A percentile compares a stretch with the other conserved stretches of the same genome.
These are phyloP conservation scores for Neolamprologus ventralis DNA, from an alignment of 2,113 vertebrate genomes.

Conservation along the genomic window DNA sequence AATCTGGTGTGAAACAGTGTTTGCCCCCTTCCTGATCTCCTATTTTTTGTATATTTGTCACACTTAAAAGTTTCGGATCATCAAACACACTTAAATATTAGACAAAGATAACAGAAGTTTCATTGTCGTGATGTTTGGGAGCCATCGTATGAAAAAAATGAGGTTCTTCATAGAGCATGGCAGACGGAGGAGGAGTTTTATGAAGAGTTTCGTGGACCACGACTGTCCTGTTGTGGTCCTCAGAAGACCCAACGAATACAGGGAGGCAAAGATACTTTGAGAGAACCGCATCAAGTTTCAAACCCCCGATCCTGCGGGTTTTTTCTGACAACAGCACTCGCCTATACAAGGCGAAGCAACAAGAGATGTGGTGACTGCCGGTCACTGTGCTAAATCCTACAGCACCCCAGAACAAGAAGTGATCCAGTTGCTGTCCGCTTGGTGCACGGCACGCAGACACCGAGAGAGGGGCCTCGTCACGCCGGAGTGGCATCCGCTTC, in stretches of 20 bases:
- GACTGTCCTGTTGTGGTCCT: not conserved
- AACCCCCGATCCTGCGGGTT: fast-evolving
- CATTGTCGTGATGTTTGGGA: not conserved
- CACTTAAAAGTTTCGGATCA: fast-evolving
- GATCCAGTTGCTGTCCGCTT: not conserved
- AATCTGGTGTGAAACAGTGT: fast-evolving
- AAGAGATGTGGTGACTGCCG: not conserved
- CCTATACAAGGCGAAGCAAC: not conserved
- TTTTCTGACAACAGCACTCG: not conserved
- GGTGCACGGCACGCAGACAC: fast-evolving
- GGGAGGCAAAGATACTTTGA: not conserved
- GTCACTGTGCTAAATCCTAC: not conserved
- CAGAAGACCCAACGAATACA: fast-evolving
- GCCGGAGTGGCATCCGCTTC: fast-evolving
- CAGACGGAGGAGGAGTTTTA: fast-evolving
- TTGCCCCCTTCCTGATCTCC: not conserved
- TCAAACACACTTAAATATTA: not conserved
- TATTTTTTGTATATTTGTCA: fast-evolving
- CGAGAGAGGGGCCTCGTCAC: fast-evolving
- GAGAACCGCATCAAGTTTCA: not conserved
- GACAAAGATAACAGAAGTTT: not conserved
- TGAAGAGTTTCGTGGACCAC: fast-evolving
- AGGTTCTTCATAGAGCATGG: not conserved
- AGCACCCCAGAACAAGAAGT: not conserved
- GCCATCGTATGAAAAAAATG: fast-evolving